phyloP scores from a whole-genome alignment of 2,113 vertebrate species.

The Clarias magur region DNA sequence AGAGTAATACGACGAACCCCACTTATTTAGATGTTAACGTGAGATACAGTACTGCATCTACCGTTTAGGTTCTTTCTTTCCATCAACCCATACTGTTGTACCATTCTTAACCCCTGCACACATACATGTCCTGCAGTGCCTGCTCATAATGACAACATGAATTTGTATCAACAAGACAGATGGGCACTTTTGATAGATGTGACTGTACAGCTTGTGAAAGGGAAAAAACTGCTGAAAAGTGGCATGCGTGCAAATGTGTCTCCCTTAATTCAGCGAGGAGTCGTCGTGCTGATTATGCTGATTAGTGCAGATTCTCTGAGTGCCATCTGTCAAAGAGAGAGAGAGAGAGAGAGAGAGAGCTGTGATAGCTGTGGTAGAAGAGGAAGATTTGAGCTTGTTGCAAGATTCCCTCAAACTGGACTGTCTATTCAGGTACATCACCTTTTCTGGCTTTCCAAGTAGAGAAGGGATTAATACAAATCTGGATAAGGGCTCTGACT shows the following conservation, averaged over 20 bases:
- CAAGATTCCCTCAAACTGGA: constrained; percentile 30
- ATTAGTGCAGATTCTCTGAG: constrained; percentile 54
- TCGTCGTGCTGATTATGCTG: constrained; percentile 54
- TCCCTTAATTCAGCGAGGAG: constrained; percentile 45
- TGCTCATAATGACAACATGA: constrained; percentile 37
- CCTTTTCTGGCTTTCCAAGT: constrained; percentile 51
- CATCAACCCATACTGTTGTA: background rate
- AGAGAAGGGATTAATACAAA: constrained; percentile 67
- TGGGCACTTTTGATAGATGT: constrained; percentile 43
- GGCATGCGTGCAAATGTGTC: constrained; percentile 52
- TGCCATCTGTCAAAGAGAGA: constrained; percentile 48
- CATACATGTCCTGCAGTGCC: background rate
- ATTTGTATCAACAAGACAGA: constrained; percentile 50
- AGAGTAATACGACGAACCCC: constrained; percentile 46
- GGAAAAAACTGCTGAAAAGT: constrained; percentile 51
- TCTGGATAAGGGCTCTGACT: constrained; percentile 48
- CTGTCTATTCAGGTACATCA: constrained; percentile 64
- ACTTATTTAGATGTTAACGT: constrained; percentile 27
- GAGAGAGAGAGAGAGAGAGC: background rate
- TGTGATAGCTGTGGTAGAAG: background rate
- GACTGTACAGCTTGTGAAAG: constrained; percentile 40
- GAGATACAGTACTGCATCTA: background rate
- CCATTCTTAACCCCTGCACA: background rate
- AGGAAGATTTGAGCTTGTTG: constrained; percentile 35
- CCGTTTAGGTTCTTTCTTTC: constrained; percentile 28